Evolutionary conservation across 2,888 invertebrate genomes (phyloP).

Genomic region (Strigamia maritima): DNA sequence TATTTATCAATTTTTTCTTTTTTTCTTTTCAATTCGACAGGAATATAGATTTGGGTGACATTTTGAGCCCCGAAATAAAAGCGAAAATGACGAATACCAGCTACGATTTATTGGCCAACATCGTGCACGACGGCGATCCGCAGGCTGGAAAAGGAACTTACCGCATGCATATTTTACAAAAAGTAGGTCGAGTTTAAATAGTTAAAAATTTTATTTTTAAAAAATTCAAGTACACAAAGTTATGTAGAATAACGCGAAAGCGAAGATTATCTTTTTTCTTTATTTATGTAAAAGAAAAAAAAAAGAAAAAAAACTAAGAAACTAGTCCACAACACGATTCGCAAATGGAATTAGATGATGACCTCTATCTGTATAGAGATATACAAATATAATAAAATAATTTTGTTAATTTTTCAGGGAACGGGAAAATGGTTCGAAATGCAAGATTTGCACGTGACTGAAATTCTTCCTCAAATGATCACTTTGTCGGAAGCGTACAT

Average conservation of each 20-base stretch:
- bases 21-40: conserved; percentile 56
- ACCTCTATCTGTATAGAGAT: too few relatives aligned
- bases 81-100: conserved; percentile 73
- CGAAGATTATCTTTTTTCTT: neutral
- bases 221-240: neutral
- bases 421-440: conserved; percentile 84
- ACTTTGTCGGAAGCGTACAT: conserved; percentile 98
- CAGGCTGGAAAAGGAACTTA: conserved; percentile 79
- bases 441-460: conserved; percentile 95
- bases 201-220: neutral
- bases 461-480: conserved; percentile 99
- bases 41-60: conserved; percentile 95
- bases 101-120: conserved; percentile 97
- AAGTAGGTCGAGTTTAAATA: conserved; percentile 55
- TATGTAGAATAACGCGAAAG: neutral
- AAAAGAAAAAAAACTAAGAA: neutral
- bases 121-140: conserved; percentile 97
- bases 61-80: conserved; percentile 79
- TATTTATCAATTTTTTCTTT: neutral
- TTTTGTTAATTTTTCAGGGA: conserved; percentile 52
- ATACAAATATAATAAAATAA: too few relatives aligned
- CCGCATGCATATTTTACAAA: conserved; percentile 86
- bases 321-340: neutral
- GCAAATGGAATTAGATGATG: neutral
- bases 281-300: neutral